A percentile compares a stretch with the other conserved stretches of the same genome.
These are phyloP conservation scores for Scotopteryx bipunctaria DNA, from an alignment of 2,888 invertebrate species.

Conservation along the genomic window DNA sequence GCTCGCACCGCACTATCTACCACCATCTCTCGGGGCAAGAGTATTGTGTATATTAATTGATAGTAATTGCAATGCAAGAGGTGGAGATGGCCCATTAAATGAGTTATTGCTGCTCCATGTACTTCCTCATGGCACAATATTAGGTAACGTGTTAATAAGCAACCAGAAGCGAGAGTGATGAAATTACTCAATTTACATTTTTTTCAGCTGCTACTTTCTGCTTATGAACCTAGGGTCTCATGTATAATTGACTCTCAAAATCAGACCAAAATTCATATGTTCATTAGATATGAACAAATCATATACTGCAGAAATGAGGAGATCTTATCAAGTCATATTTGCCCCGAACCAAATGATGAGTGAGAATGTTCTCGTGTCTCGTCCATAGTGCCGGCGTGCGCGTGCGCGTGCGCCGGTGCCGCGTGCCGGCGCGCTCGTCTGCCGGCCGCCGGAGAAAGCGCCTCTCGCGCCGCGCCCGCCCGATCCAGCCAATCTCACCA, in stretches of 20 bases:
- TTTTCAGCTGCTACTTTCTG: too few species aligned
- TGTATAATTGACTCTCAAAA: too few species aligned
- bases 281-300: too few species aligned
- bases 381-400: background rate
- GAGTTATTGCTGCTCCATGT: constrained; percentile 1
- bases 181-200: background rate
- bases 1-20: constrained; percentile 1
- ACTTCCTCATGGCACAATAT: constrained; percentile 15
- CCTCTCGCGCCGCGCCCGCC: background rate
- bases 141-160: constrained; percentile 7
- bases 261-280: too few species aligned
- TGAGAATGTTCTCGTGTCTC: background rate
- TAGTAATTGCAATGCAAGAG: constrained; percentile 9
- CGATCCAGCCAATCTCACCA: too few species aligned
- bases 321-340: background rate
- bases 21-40: constrained; percentile 9
- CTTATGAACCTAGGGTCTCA: too few species aligned
- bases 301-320: too few species aligned
- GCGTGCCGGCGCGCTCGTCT: background rate
- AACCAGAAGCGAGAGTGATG: background rate
- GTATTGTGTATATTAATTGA: constrained; percentile 15
- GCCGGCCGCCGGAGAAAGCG: constrained; percentile 7
- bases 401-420: background rate
- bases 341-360: background rate
- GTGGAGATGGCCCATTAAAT: constrained; percentile 11